phyloP scores from a whole-genome alignment of 2,113 vertebrate genomes.

The Physeter macrocephalus region DNA sequence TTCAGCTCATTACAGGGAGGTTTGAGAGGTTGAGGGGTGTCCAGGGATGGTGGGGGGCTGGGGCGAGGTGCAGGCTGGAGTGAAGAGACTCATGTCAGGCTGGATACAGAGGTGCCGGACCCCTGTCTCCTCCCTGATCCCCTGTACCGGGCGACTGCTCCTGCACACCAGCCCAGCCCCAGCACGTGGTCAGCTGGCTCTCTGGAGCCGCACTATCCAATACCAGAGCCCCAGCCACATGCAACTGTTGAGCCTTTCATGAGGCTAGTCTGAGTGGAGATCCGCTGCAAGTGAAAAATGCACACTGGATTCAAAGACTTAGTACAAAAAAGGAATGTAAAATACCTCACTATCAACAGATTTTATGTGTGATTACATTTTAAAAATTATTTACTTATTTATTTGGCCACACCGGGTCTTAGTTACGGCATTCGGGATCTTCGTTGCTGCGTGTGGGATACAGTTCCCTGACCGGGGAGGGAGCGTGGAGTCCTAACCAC shows the following conservation, averaged over 20 bases:
- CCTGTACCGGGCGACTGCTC: background rate
- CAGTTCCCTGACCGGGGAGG: too few species aligned
- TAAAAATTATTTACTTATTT: too few species aligned
- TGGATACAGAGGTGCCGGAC: background rate
- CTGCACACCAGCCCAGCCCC: background rate
- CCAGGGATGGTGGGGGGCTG: background rate
- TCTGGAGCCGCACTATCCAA: background rate
- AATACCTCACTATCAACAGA: background rate
- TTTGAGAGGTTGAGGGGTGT: background rate
- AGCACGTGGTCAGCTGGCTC: background rate
- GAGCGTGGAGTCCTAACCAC: too few species aligned
- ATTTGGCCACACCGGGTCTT: too few species aligned
- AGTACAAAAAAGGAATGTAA: background rate
- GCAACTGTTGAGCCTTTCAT: background rate
- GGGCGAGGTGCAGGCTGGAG: background rate
- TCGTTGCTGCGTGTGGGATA: too few species aligned
- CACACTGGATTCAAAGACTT: background rate
- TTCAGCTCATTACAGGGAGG: background rate
- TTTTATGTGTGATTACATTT: too few species aligned
- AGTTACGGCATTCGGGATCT: too few species aligned
- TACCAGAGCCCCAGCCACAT: background rate
- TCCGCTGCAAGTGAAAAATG: background rate
- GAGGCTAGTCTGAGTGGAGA: background rate
- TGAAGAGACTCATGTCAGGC: background rate
- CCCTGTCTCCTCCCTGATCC: background rate